Evolutionary conservation across 2,113 vertebrate species (phyloP), one percentile per base, ranked within the genome.

Genomic region (Hyaena hyaena): DNA sequence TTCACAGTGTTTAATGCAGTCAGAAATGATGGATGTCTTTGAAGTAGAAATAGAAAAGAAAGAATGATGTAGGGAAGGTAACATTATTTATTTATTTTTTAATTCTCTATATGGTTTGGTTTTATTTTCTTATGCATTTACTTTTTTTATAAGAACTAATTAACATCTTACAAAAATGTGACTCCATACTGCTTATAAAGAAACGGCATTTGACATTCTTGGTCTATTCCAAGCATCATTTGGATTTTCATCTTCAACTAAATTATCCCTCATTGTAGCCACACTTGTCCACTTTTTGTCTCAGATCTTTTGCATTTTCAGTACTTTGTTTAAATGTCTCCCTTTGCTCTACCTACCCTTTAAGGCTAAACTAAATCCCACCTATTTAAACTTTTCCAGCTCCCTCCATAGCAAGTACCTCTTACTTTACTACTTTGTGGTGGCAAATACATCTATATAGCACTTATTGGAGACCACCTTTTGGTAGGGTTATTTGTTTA

Each of bases 101-200:
- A 10, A 23, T 24, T 2, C 7, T 84, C 12, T 74, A 0, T 53
- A 31, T 96, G 48, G 35, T 73, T 94, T 97, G 55, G 45, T 73
- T 85, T 93, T 82, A 92, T 86, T 90, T 87, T 74, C n/a, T 53
- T 68, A 28, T 88, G 24, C 28, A 69, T 73, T 92, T 96, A 87
- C 68, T 87, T 90, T 95, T 95, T 96, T 83, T 93, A 65, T 92
- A 79, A 87, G 76, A 88, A 79, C 58, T 86, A 96, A 95, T 23
- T 58, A 58, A 58, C 3, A 39, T 65, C 5, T 95, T 87, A 43
- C 8, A 84, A 69, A 66, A 63, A 92, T 79, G 28, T 82, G 23
- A 87, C 9, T 92, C 50, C 71, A 94, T 79, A 93, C 65, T 66
- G 10, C 58, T 39, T 82, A n/a, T 31, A 74, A 88, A 92, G 31